Evolutionary conservation across 1,140 invertebrate genomes (phyloP).

Genomic region (Venturia canescens): DNA sequence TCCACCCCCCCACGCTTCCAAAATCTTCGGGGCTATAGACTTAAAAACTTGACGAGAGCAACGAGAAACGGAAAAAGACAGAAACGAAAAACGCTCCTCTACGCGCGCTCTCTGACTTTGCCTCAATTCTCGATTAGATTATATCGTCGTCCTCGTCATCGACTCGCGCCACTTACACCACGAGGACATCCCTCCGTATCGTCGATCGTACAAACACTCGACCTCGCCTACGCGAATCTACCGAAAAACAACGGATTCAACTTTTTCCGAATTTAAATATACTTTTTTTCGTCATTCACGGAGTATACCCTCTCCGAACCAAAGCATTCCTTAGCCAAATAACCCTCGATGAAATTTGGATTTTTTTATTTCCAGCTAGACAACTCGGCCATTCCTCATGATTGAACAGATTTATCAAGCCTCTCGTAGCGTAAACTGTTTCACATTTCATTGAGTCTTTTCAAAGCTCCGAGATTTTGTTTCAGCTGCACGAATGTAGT

Average conservation of each 20-base stretch:
- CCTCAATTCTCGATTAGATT: conserved; percentile 2
- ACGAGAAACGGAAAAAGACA: not conserved
- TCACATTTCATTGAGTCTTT: too few species aligned
- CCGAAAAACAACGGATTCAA: not conserved
- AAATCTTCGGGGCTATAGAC: conserved; percentile 1
- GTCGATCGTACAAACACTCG: not conserved
- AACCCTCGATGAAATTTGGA: too few species aligned
- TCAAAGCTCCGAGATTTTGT: too few species aligned
- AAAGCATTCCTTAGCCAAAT: not conserved
- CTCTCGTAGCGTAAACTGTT: too few species aligned
- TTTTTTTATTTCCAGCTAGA: not conserved
- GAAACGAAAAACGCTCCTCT: not conserved
- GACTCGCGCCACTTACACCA: conserved; percentile 31
- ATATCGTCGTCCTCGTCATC: conserved; percentile 42
- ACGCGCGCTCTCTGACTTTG: conserved; percentile 29
- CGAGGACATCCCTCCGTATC: conserved; percentile 35
- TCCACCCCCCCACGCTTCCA: not conserved
- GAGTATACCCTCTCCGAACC: not conserved
- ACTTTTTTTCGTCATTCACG: not conserved
- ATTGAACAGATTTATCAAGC: not conserved
- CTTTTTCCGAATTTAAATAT: not conserved
- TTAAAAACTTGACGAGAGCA: not conserved
- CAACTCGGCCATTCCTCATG: not conserved
- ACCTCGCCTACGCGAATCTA: conserved; percentile 6
- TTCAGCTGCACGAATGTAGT: too few species aligned